Percentiles rank a stretch among this genome's conserved stretches.
phyloP scores from a whole-genome alignment of 2,888 invertebrate genomes.

The Lycaena phlaeas region DNA sequence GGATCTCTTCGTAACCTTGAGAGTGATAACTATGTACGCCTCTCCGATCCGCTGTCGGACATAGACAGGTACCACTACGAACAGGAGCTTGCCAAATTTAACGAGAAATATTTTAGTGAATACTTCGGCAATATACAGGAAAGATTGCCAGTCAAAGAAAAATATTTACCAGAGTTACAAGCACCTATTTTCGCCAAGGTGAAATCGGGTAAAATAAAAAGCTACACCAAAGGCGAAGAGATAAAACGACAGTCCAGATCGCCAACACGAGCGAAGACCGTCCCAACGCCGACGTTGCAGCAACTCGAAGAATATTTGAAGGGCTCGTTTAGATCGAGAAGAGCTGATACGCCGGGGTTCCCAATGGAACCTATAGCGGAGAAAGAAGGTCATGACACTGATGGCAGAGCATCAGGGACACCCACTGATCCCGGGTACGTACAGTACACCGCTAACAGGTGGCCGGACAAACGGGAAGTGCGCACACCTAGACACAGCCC shows the following conservation, averaged over 20 bases:
- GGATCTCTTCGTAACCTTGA: constrained; percentile 57
- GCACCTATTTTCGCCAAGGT: constrained; percentile 64
- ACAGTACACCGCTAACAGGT: constrained; percentile 79
- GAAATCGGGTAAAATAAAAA: constrained; percentile 47
- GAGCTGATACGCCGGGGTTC: constrained; percentile 60
- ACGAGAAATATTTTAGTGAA: constrained; percentile 55
- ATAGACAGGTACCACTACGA: constrained; percentile 55
- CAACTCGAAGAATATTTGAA: constrained; percentile 64
- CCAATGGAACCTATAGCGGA: constrained; percentile 71
- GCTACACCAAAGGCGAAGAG: constrained; percentile 47
- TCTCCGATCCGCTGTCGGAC: constrained; percentile 52
- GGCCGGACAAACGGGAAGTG: constrained; percentile 71
- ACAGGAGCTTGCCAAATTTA: constrained; percentile 57
- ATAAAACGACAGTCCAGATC: constrained; percentile 41
- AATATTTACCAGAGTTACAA: constrained; percentile 61
- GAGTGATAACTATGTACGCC: constrained; percentile 50
- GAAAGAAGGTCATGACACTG: constrained; percentile 42
- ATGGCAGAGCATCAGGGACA: constrained; percentile 72
- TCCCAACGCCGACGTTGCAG: constrained; percentile 57
- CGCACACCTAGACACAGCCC: constrained; percentile 75
- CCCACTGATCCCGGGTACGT: constrained; percentile 83
- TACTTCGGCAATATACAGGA: constrained; percentile 52
- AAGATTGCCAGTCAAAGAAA: constrained; percentile 48
- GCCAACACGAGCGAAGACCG: constrained; percentile 48
- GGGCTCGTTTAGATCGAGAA: constrained; percentile 34